These are phyloP conservation scores for Megaptera novaeangliae DNA, from an alignment of 2,113 vertebrate genomes.

Conservation along the genomic window DNA sequence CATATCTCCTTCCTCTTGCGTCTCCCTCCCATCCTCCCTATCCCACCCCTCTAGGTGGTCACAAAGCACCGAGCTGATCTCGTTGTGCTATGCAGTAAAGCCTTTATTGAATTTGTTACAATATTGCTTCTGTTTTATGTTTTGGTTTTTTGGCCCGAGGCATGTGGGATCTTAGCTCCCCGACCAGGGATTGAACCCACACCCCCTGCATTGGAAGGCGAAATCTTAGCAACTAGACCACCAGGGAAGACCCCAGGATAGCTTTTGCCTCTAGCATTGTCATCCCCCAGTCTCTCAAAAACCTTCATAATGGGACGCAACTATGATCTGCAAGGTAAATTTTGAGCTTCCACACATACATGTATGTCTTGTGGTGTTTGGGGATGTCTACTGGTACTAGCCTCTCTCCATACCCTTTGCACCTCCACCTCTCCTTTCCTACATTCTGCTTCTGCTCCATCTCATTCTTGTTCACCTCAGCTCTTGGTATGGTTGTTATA, in stretches of 20 bases:
- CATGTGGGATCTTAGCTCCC: no score
- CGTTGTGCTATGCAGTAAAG: no score
- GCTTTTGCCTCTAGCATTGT: background rate
- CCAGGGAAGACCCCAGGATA: background rate
- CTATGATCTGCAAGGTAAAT: background rate
- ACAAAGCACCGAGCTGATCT: no score
- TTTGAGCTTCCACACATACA: background rate
- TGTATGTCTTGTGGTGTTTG: background rate
- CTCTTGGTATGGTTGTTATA: background rate
- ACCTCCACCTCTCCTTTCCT: background rate
- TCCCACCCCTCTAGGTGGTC: no score
- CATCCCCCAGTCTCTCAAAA: background rate
- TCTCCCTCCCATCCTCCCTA: no score
- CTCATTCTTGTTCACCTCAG: background rate
- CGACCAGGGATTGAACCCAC: no score
- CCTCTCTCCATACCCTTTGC: background rate
- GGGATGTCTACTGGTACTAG: background rate
- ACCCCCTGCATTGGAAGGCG: no score
- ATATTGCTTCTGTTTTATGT: no score
- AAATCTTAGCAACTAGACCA: no score
- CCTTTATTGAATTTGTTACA: no score
- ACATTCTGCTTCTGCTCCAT: background rate
- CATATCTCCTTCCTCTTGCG: no score
- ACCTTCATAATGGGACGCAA: background rate
- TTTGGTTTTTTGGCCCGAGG: no score